A percentile compares a stretch with the other conserved stretches of the same genome.
These are phyloP conservation scores for Catalaphyllia jardinei DNA, from an alignment of 64 coral and sea anemone genomes.

Conservation along the genomic window DNA sequence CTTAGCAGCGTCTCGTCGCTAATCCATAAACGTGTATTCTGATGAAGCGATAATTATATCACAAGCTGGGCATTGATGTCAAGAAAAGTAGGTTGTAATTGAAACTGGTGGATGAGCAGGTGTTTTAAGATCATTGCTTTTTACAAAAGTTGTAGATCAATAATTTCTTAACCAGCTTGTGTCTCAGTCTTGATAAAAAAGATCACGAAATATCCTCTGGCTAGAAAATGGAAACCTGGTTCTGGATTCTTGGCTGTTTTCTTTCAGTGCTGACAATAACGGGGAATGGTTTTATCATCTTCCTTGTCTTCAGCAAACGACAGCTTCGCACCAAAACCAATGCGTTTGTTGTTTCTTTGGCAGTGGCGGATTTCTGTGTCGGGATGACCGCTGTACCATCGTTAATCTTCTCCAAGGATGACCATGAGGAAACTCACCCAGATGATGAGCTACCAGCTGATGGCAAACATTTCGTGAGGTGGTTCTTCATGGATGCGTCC, in stretches of 20 bases:
- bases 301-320: not conserved
- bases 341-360: not conserved
- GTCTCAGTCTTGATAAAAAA: no score
- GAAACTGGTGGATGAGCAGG: no score
- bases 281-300: not conserved
- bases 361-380: not conserved
- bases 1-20: no score
- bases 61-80: no score
- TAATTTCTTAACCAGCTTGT: no score
- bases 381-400: not conserved
- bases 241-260: not conserved
- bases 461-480: not conserved
- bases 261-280: not conserved
- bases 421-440: not conserved
- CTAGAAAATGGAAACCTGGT: not conserved
- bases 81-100: no score
- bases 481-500: not conserved
- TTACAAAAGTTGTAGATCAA: no score
- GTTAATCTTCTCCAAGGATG: not conserved
- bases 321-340: conserved; percentile 9
- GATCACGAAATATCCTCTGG: not conserved
- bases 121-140: no score
- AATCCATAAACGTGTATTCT: no score
- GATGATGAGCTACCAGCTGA: not conserved
- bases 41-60: no score